phyloP scores from a whole-genome alignment of 2,888 invertebrate species.

The Junonia oenone region DNA sequence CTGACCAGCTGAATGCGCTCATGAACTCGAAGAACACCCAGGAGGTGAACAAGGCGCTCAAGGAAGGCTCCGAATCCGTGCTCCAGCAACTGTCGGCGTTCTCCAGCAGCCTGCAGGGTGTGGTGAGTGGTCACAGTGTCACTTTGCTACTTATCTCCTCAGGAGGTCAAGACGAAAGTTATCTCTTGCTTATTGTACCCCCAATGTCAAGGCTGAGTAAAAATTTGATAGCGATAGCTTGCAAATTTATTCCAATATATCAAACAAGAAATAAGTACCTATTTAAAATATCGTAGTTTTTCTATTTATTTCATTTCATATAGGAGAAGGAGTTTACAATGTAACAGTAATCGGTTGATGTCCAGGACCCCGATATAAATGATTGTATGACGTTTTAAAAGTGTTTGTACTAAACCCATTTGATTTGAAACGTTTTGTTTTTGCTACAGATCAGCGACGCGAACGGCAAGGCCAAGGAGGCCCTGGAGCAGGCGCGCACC shows the following conservation, averaged over 20 bases:
- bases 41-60: constrained; percentile 54
- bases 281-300: too few relatives aligned
- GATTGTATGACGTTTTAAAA: too few relatives aligned
- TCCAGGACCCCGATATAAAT: too few relatives aligned
- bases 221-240: constrained; percentile 1
- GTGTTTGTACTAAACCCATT: too few relatives aligned
- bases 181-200: constrained; percentile 1
- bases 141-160: neutral
- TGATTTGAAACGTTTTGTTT: too few relatives aligned
- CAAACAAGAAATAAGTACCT: too few relatives aligned
- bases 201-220: constrained; percentile 15
- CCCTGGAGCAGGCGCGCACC: constrained; percentile 48
- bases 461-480: constrained; percentile 61
- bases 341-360: too few relatives aligned
- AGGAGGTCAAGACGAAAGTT: neutral
- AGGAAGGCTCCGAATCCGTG: constrained; percentile 56
- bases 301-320: too few relatives aligned
- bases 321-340: too few relatives aligned
- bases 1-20: constrained; percentile 47
- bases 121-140: constrained; percentile 46
- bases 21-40: constrained; percentile 58
- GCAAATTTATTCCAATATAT: neutral
- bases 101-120: constrained; percentile 47
- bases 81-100: constrained; percentile 48
- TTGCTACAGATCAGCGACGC: constrained; percentile 50